Percentiles rank a stretch among this genome's conserved stretches.
These are phyloP conservation scores for Sciurus niger DNA, from an alignment of 2,113 vertebrate species.

Conservation along the genomic window DNA sequence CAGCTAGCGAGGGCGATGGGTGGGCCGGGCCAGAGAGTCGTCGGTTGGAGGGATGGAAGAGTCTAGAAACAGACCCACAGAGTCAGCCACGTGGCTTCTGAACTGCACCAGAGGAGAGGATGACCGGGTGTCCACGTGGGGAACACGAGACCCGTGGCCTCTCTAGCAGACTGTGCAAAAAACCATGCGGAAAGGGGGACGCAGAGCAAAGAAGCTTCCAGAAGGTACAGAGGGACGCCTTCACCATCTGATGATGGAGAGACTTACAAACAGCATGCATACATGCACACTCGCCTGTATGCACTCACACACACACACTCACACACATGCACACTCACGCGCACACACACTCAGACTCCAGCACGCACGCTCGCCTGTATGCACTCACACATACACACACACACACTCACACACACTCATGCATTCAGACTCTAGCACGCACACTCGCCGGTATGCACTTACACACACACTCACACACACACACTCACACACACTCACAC, in stretches of 20 bases:
- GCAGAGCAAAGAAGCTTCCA: background rate
- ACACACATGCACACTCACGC: no score
- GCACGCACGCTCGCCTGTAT: no score
- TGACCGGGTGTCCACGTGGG: background rate
- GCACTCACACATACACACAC: no score
- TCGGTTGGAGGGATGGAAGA: background rate
- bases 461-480: no score
- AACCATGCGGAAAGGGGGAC: background rate
- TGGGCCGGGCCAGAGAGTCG: no score
- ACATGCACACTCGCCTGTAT: no score
- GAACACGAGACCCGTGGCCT: background rate
- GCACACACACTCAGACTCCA: no score
- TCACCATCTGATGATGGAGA: background rate
- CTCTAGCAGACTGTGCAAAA: background rate
- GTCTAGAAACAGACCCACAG: background rate
- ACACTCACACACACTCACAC: no score
- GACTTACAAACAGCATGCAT: background rate
- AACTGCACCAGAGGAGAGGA: fast-evolving
- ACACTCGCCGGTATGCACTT: no score
- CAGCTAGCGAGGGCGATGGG: background rate
- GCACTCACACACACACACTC: no score
- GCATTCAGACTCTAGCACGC: no score
- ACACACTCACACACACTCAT: no score
- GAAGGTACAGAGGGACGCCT: background rate
- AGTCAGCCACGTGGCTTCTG: background rate